Evolutionary conservation across 2,113 vertebrate species (phyloP).

Genomic region (Misgurnus anguillicaudatus): DNA sequence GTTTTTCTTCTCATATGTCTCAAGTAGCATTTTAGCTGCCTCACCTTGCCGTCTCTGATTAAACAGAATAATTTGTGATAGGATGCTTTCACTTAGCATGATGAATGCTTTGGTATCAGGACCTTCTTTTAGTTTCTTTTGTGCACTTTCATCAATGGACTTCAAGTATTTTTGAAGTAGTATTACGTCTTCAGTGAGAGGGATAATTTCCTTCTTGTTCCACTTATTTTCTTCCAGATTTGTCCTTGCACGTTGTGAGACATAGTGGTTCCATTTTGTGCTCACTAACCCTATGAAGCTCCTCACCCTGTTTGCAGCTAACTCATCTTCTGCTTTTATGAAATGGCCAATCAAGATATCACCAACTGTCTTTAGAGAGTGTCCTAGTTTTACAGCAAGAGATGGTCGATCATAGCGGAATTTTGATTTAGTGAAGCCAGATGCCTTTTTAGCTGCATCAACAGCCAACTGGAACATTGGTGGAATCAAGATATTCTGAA

Average conservation of each 20-base stretch:
- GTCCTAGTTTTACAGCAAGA: background rate
- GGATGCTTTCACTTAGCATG: background rate
- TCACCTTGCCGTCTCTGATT: background rate
- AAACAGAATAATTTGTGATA: background rate
- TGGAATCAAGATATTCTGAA: background rate
- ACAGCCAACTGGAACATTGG: no score
- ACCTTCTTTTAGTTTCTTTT: background rate
- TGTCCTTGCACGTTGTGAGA: background rate
- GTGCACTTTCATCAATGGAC: background rate
- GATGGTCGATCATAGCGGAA: background rate
- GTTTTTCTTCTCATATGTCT: background rate
- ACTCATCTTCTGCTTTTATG: background rate
- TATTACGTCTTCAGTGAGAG: background rate
- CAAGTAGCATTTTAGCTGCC: slow-evolving; percentile 1
- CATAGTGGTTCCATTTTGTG: background rate
- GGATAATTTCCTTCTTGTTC: background rate
- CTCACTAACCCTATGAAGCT: background rate
- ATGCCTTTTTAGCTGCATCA: no score
- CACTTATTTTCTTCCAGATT: background rate
- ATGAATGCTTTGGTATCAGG: background rate
- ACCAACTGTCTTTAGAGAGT: background rate
- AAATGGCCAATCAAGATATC: background rate
- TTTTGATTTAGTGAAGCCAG: background rate
- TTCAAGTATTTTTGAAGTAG: background rate
- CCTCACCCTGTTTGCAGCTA: background rate